Evolutionary conservation across 2,888 invertebrate genomes (phyloP), one percentile per base, ranked within the genome.

Genomic region (Erannis defoliaria): DNA sequence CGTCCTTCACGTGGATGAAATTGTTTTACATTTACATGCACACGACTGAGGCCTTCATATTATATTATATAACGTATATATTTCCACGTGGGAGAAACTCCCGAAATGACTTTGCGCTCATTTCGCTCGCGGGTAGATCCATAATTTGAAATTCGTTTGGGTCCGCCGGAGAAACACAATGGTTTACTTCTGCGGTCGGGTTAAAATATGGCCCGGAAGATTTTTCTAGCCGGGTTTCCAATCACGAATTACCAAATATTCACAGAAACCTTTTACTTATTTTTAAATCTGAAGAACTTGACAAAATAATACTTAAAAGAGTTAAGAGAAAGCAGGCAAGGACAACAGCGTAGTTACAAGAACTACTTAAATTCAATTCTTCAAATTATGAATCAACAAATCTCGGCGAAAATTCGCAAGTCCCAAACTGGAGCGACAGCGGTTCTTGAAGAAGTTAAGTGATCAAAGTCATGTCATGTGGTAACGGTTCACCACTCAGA

Each of bases 11-110:
- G 53, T 57, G 61, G 75, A 78, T 79, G 77, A 78, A 82, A 86
- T 85, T 82, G 85, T 83, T 81, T 80, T 75, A 78, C 81, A 83
- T 85, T 83, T 83, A 78, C 80, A 82, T 81, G 80, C 78, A 77
- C 78, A 79, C 79, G 77, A 79, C 78, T 73, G 71, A 70, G 70
- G 73, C 73, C 76, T 72, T 75, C 78, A 76, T 79, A 61, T 60
- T 43, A 55, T 59, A 58, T 58, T 43, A 55, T 59, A 58, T 58
- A 58, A 58, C 51, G 38, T 50, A 61, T 55, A 54, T 49, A 78
- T 76, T 76, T 72, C 67, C 67, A 64, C 71, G 73, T 66, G 71
- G 65, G 58, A 76, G 74, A 71, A 75, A 75, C 73, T 77, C 73
- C 70, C 68, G 45, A 66, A 76, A 67, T 71, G 70, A 70, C 70